Evolutionary conservation across 2,888 invertebrate genomes (phyloP).

Genomic region (Eupithecia abbreviata): DNA sequence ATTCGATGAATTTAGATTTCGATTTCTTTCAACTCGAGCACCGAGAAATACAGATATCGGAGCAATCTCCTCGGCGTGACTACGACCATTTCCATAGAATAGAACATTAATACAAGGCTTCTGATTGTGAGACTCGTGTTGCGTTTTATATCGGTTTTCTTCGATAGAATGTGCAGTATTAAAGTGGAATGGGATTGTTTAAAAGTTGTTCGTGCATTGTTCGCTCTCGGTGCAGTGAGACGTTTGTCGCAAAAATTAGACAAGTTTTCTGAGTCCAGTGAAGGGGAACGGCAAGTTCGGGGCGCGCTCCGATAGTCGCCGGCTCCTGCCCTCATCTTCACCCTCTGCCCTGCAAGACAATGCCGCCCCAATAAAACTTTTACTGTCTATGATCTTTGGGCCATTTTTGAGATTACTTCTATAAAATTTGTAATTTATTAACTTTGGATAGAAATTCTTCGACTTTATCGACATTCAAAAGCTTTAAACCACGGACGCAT

Average conservation of each 20-base stretch:
- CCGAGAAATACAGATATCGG: conserved; percentile 59
- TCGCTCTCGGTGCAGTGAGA: conserved; percentile 50
- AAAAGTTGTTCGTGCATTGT: conserved; percentile 36
- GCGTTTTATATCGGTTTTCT: conserved; percentile 30
- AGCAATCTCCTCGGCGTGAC: conserved; percentile 54
- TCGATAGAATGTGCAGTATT: conserved; percentile 30
- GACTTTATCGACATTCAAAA: conserved; percentile 59
- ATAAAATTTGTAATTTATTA: conserved; percentile 73
- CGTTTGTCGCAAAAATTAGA: conserved; percentile 70
- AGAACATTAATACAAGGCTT: conserved; percentile 53
- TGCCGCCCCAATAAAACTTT: conserved; percentile 79
- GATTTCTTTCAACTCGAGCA: conserved; percentile 59
- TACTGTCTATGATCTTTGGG: conserved; percentile 78
- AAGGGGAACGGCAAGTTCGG: conserved; percentile 53
- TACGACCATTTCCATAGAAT: conserved; percentile 49
- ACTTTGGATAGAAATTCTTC: conserved; percentile 37
- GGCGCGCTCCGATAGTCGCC: conserved; percentile 40
- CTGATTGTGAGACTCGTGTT: conserved; percentile 38
- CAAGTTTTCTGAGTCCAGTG: conserved; percentile 63
- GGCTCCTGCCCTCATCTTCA: conserved; percentile 44
- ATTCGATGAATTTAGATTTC: conserved; percentile 73
- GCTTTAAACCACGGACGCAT: conserved; percentile 53
- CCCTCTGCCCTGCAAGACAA: conserved; percentile 52
- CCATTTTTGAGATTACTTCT: conserved; percentile 76
- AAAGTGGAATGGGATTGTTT: conserved; percentile 33